Conservation (phyloP, 2,888 invertebrate genomes). For the Apantesis nais region DNA sequence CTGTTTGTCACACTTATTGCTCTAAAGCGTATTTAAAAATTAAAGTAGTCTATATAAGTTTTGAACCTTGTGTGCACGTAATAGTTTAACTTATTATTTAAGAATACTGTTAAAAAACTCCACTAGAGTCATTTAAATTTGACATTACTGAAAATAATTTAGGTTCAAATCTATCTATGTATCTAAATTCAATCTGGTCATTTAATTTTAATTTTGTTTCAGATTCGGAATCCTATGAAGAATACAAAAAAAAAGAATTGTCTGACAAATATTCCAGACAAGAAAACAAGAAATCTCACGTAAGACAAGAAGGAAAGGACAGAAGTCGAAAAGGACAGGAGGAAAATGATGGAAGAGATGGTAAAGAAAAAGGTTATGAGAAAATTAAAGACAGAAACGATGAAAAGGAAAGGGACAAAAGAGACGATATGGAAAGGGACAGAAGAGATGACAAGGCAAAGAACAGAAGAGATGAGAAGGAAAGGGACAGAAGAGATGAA, state of each 20-base stretch:
- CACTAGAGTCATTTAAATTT: not conserved
- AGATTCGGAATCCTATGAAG: constrained; percentile 90
- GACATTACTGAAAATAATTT: constrained; percentile 24
- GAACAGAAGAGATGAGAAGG: constrained; percentile 28
- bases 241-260: constrained; percentile 86
- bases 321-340: not conserved
- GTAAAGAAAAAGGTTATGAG: not conserved
- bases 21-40: not conserved
- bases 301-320: constrained; percentile 28
- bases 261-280: constrained; percentile 61
- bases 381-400: not conserved
- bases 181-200: too few relatives aligned
- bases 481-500: constrained; percentile 3
- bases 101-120: not conserved
- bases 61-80: not conserved
- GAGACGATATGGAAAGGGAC: constrained; percentile 27
- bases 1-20: not conserved
- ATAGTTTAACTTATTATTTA: not conserved
- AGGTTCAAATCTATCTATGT: constrained; percentile 53
- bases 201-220: constrained; percentile 39
- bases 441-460: not conserved
- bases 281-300: constrained; percentile 56
- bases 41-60: not conserved
- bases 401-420: not conserved
- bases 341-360: not conserved